phyloP scores from a whole-genome alignment of 2,113 vertebrate species.

The Pantherophis guttatus region DNA sequence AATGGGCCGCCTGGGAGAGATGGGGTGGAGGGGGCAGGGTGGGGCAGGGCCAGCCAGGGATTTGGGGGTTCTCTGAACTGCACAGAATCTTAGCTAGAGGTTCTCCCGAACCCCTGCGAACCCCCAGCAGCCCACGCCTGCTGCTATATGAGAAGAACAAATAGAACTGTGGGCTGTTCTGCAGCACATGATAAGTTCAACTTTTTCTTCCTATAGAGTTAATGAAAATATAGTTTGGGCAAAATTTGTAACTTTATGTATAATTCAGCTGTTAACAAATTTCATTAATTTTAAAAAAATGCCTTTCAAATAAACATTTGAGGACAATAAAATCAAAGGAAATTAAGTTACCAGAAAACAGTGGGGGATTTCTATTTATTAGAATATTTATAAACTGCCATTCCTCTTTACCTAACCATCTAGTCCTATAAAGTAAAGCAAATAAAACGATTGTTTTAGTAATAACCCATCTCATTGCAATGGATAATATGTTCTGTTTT shows the following conservation, averaged over 20 bases:
- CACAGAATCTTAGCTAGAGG: no score
- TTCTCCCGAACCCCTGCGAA: no score
- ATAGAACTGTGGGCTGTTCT: neutral
- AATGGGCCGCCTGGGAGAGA: no score
- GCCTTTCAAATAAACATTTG: neutral
- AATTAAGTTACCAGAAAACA: slow-evolving; percentile 12
- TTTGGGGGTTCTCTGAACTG: no score
- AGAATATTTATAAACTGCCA: neutral
- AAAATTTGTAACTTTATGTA: neutral
- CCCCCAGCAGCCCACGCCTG: no score
- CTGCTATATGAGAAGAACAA: neutral
- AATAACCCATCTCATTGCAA: neutral
- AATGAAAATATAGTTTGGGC: neutral
- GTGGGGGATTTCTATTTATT: neutral
- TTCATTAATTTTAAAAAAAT: neutral
- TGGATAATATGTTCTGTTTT: neutral
- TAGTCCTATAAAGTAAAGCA: neutral
- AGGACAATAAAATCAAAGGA: neutral
- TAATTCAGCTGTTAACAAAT: neutral
- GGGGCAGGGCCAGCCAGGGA: no score
- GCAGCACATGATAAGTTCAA: neutral
- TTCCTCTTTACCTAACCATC: neutral
- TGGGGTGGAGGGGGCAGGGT: no score
- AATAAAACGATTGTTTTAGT: neutral
- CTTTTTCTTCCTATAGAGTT: no score